Evolutionary conservation across 2,888 invertebrate species (phyloP).

Genomic region (Xanthorhoe designata): DNA sequence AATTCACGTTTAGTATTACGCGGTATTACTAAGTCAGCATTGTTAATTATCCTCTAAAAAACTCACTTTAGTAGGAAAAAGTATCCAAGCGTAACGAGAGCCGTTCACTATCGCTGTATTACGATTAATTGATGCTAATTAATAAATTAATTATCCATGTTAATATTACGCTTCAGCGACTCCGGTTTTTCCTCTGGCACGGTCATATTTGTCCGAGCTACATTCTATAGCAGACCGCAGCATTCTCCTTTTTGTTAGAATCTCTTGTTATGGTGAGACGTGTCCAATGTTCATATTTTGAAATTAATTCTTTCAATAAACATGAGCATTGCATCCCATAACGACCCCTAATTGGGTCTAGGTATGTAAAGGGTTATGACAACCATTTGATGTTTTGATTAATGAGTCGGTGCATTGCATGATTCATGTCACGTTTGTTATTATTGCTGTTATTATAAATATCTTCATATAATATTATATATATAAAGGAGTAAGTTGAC

Average conservation of each 20-base stretch:
- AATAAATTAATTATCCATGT: conserved; percentile 83
- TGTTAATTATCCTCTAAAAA: conserved; percentile 66
- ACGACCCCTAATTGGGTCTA: conserved; percentile 61
- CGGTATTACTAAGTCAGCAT: conserved; percentile 58
- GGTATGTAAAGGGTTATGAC: conserved; percentile 59
- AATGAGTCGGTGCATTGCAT: conserved; percentile 57
- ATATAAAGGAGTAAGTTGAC: too few relatives aligned
- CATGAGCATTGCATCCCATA: conserved; percentile 52
- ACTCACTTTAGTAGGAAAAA: conserved; percentile 71
- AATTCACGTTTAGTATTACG: conserved; percentile 60
- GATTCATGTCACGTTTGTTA: conserved; percentile 68
- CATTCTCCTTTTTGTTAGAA: conserved; percentile 68
- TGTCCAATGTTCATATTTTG: conserved; percentile 60
- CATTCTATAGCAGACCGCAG: conserved; percentile 64
- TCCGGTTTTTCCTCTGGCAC: conserved; percentile 70
- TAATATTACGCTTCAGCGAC: conserved; percentile 73
- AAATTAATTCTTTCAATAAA: conserved; percentile 73
- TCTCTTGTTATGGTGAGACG: conserved; percentile 56
- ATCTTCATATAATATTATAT: too few relatives aligned
- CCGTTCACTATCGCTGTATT: conserved; percentile 63
- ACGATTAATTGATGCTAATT: conserved; percentile 82
- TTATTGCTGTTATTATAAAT: conserved; percentile 60
- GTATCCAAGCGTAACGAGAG: conserved; percentile 67
- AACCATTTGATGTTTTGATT: conserved; percentile 60
- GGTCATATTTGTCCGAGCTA: conserved; percentile 65